Base-by-base conservation (phyloP, 2,113 vertebrate species). In the Gracilinanus agilis region DNA sequence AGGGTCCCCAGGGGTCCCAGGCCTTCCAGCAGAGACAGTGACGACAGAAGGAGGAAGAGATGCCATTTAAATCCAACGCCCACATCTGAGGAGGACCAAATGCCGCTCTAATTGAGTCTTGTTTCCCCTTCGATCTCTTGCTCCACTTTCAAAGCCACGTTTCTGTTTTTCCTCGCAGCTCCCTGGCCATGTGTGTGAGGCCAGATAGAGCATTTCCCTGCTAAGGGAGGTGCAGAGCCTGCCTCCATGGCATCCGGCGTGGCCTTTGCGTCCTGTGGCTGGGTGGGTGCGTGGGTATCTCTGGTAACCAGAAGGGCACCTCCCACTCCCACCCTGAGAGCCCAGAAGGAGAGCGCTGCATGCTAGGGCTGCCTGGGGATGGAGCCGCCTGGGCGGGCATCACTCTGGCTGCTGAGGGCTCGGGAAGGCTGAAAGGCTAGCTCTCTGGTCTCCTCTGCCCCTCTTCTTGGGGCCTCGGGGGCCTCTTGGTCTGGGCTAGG, bases 401-500 rank as follows among this genome's bases (percentile, higher is more conserved):
- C 12, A 0, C n/a, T 90, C 90, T 92, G 92, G 89, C 95, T 97
- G 67, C 61, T 54, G 44, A 92, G 34, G 92, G 83, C 95, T 96
- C 90, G 53, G 94, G 93, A 96, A 94, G 61, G 88, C 56, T 83
- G 40, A 94, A 95, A 61, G 88, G 94, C 93, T 90, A 56, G 53
- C 91, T 95, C 54, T 75, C 90, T 94, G 49, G 49, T 49, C 24
- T 54, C 83, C 44, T 89, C 56, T 95, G 34, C 88, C 11, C 92
- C 91, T 90, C 55, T 93, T 90, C 92, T 56, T 24, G 34, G 29
- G 34, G 56, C 44, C 54, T 90, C 2, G 9, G n/a, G n/a, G n/a
- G 83, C 19, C 12, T 24, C n/a, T 24, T 24, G 7, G 56, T 92
- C 24, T 40, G 44, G 34, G 53, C 88, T n/a, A n/a, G 9, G 12